phyloP scores from a whole-genome alignment of 2,797 vertebrate genomes.

The Sebastolobus alascanus region DNA sequence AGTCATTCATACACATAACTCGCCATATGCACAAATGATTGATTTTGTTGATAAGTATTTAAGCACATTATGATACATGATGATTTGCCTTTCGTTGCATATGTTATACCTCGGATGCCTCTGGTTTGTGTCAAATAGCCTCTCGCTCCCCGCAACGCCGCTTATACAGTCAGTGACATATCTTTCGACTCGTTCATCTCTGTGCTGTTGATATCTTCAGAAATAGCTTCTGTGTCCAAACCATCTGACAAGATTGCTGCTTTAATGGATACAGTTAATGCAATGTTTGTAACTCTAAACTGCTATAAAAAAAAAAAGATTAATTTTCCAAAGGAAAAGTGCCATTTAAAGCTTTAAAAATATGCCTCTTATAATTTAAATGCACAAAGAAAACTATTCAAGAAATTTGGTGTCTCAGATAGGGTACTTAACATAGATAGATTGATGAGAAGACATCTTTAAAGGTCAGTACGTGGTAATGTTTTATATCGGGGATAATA shows the following conservation, averaged over 20 bases:
- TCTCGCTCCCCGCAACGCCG: background rate
- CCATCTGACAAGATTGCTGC: background rate
- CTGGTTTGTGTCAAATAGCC: constrained; percentile 45
- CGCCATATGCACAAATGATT: constrained; percentile 34
- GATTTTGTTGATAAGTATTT: constrained; percentile 24
- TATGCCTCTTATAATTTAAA: background rate
- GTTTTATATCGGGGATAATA: constrained; percentile 29
- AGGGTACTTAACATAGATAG: background rate
- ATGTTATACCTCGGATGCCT: constrained; percentile 46
- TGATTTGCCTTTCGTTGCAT: constrained; percentile 44
- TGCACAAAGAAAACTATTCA: constrained; percentile 29
- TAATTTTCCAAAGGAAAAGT: constrained; percentile 55
- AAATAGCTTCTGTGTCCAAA: constrained; percentile 17
- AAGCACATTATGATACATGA: constrained; percentile 39
- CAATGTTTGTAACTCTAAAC: constrained; percentile 9
- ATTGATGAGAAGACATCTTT: constrained; percentile 8
- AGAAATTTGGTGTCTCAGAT: constrained; percentile 11
- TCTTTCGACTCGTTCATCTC: constrained; percentile 5
- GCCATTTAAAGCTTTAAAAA: constrained; percentile 63
- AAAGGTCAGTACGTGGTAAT: constrained; percentile 38
- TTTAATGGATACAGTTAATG: constrained; percentile 2
- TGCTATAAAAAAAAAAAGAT: background rate
- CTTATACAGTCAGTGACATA: background rate
- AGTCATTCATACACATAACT: constrained; percentile 5
- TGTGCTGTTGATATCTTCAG: constrained; percentile 28